These are phyloP conservation scores for Tupaia chinensis DNA, from an alignment of 2,113 vertebrate genomes.

Conservation along the genomic window DNA sequence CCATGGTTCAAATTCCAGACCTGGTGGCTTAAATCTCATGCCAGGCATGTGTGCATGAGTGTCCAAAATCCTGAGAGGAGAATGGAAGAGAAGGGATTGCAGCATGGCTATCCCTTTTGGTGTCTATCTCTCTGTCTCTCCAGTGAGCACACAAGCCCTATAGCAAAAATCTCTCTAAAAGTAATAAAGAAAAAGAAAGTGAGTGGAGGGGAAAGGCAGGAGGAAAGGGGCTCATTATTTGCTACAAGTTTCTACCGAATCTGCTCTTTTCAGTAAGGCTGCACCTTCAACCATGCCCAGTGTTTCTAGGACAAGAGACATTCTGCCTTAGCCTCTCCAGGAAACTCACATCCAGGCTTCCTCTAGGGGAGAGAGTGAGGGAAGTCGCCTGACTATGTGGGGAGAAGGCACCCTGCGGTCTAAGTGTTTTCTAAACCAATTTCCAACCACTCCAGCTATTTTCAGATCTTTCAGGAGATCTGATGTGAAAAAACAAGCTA, in stretches of 20 bases:
- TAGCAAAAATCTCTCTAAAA: too few relatives aligned
- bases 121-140: too few relatives aligned
- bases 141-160: too few relatives aligned
- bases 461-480: neutral
- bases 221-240: neutral
- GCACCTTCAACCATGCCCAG: neutral
- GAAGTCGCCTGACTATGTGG: neutral
- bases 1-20: too few relatives aligned
- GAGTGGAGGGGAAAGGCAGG: neutral
- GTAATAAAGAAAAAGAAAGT: too few relatives aligned
- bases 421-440: neutral
- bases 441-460: neutral
- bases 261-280: neutral
- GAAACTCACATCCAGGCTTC: neutral
- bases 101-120: too few relatives aligned
- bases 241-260: neutral
- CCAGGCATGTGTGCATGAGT: too few relatives aligned
- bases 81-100: too few relatives aligned
- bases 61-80: too few relatives aligned
- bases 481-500: neutral
- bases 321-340: neutral
- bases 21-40: too few relatives aligned
- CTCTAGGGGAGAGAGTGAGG: too few relatives aligned
- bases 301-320: neutral
- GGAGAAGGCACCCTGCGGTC: neutral